These are phyloP conservation scores for Dicentrarchus labrax DNA, from an alignment of 2,113 vertebrate genomes.

Conservation along the genomic window DNA sequence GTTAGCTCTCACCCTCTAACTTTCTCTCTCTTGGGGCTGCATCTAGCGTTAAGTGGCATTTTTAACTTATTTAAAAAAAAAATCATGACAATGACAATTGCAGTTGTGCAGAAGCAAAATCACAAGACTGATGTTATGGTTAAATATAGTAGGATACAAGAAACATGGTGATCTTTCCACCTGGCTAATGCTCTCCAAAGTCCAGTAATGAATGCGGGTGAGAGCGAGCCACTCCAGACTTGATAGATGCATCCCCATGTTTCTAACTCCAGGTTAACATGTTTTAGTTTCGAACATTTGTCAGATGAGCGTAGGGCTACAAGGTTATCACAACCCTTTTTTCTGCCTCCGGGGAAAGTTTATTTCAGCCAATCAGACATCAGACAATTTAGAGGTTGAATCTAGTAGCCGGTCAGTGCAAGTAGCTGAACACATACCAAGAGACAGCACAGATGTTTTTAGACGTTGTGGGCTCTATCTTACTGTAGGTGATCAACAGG, in stretches of 20 bases:
- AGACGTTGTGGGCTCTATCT: background rate
- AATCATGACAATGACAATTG: background rate
- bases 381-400: background rate
- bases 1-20: slow-evolving; percentile 65
- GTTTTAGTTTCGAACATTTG: background rate
- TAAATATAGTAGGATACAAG: background rate
- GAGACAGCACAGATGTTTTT: background rate
- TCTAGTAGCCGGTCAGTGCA: background rate
- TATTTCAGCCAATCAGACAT: slow-evolving; percentile 8
- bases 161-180: background rate
- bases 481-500: background rate
- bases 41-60: slow-evolving; percentile 48
- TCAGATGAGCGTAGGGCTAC: slow-evolving; percentile 19
- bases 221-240: slow-evolving; percentile 23
- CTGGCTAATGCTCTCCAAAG: background rate
- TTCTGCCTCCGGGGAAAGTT: slow-evolving; percentile 1
- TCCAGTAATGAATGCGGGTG: background rate
- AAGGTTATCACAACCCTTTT: background rate
- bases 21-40: slow-evolving; percentile 54
- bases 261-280: slow-evolving; percentile 56
- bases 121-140: background rate
- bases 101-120: slow-evolving; percentile 2
- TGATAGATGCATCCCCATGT: slow-evolving; percentile 64
- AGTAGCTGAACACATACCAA: background rate
- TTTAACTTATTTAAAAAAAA: background rate